These are phyloP conservation scores for Corvus moneduloides DNA, from an alignment of 2,113 vertebrate genomes.

Conservation along the genomic window DNA sequence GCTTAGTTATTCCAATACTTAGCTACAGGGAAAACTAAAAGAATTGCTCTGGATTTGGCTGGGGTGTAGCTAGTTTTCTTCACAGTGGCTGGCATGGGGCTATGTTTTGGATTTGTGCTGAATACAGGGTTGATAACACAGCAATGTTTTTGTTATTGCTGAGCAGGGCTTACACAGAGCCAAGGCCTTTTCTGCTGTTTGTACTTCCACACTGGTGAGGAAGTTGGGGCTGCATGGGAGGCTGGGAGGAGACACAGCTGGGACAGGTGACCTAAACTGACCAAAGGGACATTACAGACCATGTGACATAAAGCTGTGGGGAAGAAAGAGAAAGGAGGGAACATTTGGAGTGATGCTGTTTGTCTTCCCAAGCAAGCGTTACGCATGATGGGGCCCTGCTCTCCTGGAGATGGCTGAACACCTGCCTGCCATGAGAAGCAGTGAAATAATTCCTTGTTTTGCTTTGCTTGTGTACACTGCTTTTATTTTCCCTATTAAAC, in stretches of 20 bases:
- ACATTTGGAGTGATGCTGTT: background rate
- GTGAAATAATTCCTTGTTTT: background rate
- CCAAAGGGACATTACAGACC: background rate
- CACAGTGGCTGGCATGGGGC: fast-evolving
- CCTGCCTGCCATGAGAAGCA: background rate
- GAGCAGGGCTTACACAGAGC: background rate
- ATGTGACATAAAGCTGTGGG: fast-evolving
- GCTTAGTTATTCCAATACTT: background rate
- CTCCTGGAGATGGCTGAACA: background rate
- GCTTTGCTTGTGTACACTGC: fast-evolving
- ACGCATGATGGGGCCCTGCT: fast-evolving
- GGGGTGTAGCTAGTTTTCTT: background rate
- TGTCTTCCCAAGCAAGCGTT: fast-evolving
- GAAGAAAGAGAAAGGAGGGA: background rate
- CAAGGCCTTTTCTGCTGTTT: background rate
- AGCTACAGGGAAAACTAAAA: background rate
- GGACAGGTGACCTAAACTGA: background rate
- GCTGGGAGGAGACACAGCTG: background rate
- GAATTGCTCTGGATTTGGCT: background rate
- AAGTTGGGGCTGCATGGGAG: fast-evolving
- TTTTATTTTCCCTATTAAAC: background rate
- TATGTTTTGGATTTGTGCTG: background rate
- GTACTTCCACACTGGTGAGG: fast-evolving
- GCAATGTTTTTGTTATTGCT: background rate
- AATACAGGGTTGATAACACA: background rate